A percentile compares a stretch with the other conserved stretches of the same genome.
Evolutionary conservation across 1,140 invertebrate species (phyloP).

Genomic region (Tenebrio molitor): DNA sequence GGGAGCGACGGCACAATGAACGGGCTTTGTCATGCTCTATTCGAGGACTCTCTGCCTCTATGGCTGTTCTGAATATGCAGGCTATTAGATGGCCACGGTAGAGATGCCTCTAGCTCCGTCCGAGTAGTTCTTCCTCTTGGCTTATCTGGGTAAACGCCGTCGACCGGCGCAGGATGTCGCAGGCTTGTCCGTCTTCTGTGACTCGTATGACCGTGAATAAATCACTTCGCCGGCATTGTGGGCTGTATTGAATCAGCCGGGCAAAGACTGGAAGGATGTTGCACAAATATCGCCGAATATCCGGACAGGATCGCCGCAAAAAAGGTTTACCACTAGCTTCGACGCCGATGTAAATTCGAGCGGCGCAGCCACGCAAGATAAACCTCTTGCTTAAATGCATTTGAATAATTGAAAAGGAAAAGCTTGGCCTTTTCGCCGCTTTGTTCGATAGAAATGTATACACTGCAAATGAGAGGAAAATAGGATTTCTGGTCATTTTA

Average conservation of each 20-base stretch:
- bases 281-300: neutral
- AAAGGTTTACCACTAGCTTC: neutral
- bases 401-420: slow-evolving; percentile 32
- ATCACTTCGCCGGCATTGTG: slow-evolving; percentile 13
- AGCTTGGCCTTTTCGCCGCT: slow-evolving; percentile 8
- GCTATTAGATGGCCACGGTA: slow-evolving; percentile 53
- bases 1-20: slow-evolving; percentile 56
- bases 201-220: slow-evolving; percentile 27
- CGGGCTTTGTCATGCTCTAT: slow-evolving; percentile 58
- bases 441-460: slow-evolving; percentile 24
- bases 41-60: slow-evolving; percentile 54
- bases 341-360: neutral
- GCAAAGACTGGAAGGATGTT: slow-evolving; percentile 1
- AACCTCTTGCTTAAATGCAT: slow-evolving; percentile 32
- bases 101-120: slow-evolving; percentile 19
- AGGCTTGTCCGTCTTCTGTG: slow-evolving; percentile 14
- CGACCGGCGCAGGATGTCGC: slow-evolving; percentile 7
- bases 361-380: neutral
- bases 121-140: neutral
- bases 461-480: slow-evolving; percentile 29
- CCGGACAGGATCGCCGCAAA: neutral
- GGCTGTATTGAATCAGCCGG: neutral
- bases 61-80: slow-evolving; percentile 58
- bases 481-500: slow-evolving; percentile 35
- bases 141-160: slow-evolving; percentile 30